phyloP scores from a whole-genome alignment of 2,797 vertebrate species.

The Sebastiscus tertius region DNA sequence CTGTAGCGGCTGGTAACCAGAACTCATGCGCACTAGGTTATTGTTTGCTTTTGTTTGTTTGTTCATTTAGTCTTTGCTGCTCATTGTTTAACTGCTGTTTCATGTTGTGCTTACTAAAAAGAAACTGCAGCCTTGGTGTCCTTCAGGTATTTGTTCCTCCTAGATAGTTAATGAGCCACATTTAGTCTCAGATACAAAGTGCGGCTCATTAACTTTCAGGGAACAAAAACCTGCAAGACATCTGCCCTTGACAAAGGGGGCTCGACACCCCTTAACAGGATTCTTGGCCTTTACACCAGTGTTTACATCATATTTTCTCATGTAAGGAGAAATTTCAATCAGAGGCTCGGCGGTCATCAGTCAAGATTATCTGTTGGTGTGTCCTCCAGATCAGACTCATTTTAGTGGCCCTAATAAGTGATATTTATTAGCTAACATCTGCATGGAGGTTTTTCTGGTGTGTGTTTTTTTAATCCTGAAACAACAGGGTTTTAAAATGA shows the following conservation, averaged over 20 bases:
- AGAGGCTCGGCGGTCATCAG: neutral
- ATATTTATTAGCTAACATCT: neutral
- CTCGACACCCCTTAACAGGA: slow-evolving; percentile 45
- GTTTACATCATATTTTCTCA: slow-evolving; percentile 48
- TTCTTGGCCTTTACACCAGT: slow-evolving; percentile 32
- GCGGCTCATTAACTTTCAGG: slow-evolving; percentile 59
- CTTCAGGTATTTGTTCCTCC: slow-evolving; percentile 53
- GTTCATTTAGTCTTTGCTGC: neutral
- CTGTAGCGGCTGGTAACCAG: neutral
- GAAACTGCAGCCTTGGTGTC: slow-evolving; percentile 26
- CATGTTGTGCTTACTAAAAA: neutral
- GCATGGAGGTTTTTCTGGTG: neutral
- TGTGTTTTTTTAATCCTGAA: neutral
- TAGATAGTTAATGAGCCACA: slow-evolving; percentile 57
- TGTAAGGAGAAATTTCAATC: slow-evolving; percentile 24
- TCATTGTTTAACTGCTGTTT: neutral
- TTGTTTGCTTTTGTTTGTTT: neutral
- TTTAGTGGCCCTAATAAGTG: neutral
- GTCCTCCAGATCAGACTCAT: neutral
- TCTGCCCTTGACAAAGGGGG: slow-evolving; percentile 58
- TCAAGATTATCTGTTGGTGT: slow-evolving; percentile 20
- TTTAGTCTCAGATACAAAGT: slow-evolving; percentile 45
- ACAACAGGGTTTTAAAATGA: neutral
- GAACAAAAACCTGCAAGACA: slow-evolving; percentile 56
- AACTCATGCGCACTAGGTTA: neutral